Evolutionary conservation across 2,888 invertebrate species (phyloP), one percentile per base, ranked within the genome.

Genomic region (Blera fallax): DNA sequence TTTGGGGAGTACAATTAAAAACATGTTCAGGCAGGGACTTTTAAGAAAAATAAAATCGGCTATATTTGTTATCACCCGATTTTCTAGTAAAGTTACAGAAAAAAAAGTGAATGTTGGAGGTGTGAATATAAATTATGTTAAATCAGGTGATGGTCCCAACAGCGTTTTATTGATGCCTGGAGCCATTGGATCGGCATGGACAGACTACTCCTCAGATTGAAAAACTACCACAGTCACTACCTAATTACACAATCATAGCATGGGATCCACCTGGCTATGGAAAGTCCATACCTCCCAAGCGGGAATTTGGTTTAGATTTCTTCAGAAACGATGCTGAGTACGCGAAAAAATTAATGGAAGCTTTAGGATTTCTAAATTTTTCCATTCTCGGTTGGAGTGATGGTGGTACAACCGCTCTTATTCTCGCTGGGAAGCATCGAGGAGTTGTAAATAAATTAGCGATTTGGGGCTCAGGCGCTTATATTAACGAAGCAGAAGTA

Each of bases 261-360:
- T 96, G 96, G 96, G 98, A 98, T 91, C 97, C 97, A 0, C 96
- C 96, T 0, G 98, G 98, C 0, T 97, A 97, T 92, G 98, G 98
- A 0, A 94, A 94, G 82, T 97, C 97, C 80, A 93, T 95, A 85
- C 97, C 97, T 0, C 97, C 97, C 0, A 93, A 94, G 24, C 94
- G 96, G 87, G 93, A 94, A n/a, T 97, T 96, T 90, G 92, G 94
- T 0, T 88, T 93, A 0, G 93, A 96, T 88, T 97, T 96, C 90
- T 95, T 95, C 88, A 93, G 95, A 73, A 94, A 94, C 85, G 98
- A 98, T 93, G 97, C 97, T 4, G 93, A 94, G 29, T 91, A 92
- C 84, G 97, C 96, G 11, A 93, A 94, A 85, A 92, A 94, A 70
- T 93, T 98, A 60, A 96, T 97, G 96, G 93, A 95, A 94, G 92